Evolutionary conservation across 2,888 invertebrate genomes (phyloP).

Genomic region (Belgica antarctica): DNA sequence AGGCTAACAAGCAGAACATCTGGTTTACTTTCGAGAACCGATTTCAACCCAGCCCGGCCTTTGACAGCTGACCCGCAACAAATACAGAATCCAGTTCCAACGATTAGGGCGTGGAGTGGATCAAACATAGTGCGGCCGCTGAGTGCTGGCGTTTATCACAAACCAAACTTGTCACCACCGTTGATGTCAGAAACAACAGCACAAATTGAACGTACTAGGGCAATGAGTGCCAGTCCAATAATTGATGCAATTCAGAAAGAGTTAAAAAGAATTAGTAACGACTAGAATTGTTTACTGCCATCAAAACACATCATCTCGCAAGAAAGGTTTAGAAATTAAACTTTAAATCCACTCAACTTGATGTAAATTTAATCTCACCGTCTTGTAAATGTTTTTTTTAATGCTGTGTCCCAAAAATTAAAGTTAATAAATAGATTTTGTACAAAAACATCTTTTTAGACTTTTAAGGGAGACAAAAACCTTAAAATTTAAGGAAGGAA

Average conservation of each 20-base stretch:
- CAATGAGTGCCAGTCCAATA: conserved; percentile 75
- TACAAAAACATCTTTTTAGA: too few species aligned
- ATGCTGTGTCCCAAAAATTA: too few species aligned
- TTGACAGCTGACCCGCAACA: conserved; percentile 52
- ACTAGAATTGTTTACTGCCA: conserved; percentile 37
- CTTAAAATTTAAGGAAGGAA: too few species aligned
- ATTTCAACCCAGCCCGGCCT: conserved; percentile 49
- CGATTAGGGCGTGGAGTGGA: conserved; percentile 56
- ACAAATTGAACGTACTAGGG: conserved; percentile 61
- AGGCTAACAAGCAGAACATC: conserved; percentile 38
- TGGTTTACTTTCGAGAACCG: conserved; percentile 26
- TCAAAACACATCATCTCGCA: not conserved
- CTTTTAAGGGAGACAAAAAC: too few species aligned
- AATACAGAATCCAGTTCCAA: conserved; percentile 55
- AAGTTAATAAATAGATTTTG: too few species aligned
- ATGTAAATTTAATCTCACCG: too few species aligned
- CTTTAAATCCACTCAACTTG: too few species aligned
- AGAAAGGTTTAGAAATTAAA: not conserved
- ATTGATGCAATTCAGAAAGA: conserved; percentile 83
- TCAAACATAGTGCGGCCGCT: conserved; percentile 57
- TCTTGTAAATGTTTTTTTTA: too few species aligned
- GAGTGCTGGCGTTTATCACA: conserved; percentile 65
- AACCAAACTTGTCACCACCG: conserved; percentile 55
- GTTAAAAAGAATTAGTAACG: conserved; percentile 51
- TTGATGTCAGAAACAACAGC: conserved; percentile 57